These are phyloP conservation scores for Agrochola macilenta DNA, from an alignment of 2,888 invertebrate genomes.

Conservation along the genomic window DNA sequence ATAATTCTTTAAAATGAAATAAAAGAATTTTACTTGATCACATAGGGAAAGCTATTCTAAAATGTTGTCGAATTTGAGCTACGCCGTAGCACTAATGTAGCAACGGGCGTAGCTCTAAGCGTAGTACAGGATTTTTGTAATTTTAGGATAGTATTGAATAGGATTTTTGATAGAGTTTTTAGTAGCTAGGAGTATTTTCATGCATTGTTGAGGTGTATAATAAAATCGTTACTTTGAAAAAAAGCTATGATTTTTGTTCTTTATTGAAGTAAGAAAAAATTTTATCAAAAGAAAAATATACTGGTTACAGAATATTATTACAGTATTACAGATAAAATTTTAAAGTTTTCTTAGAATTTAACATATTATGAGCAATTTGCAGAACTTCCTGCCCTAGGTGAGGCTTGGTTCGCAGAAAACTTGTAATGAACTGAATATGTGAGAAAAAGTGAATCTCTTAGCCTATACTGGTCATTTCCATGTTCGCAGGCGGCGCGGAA, in stretches of 20 bases:
- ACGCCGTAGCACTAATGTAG: slow-evolving; percentile 20
- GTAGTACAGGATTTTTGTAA: neutral
- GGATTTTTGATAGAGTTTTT: neutral
- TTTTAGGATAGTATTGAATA: neutral
- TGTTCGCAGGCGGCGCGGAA: slow-evolving; percentile 72
- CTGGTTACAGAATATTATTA: too few species aligned
- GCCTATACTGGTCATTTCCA: too few species aligned
- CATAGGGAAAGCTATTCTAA: neutral
- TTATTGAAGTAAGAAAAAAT: neutral
- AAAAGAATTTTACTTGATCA: neutral
- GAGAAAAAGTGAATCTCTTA: too few species aligned
- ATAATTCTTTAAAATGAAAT: neutral
- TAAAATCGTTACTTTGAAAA: neutral
- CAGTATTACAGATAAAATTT: neutral
- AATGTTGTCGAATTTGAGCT: neutral
- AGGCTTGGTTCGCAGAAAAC: neutral
- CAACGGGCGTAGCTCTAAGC: neutral
- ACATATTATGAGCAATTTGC: too few species aligned
- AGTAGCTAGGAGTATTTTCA: neutral
- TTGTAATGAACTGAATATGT: neutral
- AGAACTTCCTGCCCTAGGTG: neutral
- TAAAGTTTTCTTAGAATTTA: too few species aligned
- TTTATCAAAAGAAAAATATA: neutral
- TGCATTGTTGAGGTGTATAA: neutral
- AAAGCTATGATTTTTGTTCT: neutral